Conservation (phyloP, 2,888 invertebrate genomes). For the Coenonympha glycerion region DNA sequence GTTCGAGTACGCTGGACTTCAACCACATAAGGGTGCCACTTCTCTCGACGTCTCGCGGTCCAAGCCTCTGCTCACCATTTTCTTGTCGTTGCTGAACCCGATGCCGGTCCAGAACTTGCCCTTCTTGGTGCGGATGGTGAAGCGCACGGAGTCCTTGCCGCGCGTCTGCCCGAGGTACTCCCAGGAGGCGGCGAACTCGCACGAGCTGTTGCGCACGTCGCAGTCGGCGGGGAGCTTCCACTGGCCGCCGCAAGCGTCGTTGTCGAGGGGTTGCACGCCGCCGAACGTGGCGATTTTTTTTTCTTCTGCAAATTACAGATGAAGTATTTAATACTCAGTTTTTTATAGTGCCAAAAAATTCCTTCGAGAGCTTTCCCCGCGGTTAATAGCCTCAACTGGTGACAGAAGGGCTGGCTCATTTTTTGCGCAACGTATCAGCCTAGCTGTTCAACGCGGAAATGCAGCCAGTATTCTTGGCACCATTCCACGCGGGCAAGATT, state of each 20-base stretch:
- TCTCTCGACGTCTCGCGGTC: too few species aligned
- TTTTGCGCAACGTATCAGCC: too few species aligned
- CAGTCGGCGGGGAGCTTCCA: constrained; percentile 86
- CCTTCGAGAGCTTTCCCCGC: too few species aligned
- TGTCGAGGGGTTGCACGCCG: constrained; percentile 52
- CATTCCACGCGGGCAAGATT: too few species aligned
- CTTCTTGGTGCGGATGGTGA: constrained; percentile 86
- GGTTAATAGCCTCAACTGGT: too few species aligned
- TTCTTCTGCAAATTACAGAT: constrained; percentile 79
- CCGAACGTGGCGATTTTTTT: constrained; percentile 58
- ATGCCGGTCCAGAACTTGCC: constrained; percentile 92
- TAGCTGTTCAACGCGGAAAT: too few species aligned
- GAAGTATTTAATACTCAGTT: too few species aligned
- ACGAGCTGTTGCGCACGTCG: constrained; percentile 75
- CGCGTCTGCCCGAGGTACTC: constrained; percentile 79
- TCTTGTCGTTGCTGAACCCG: constrained; percentile 88
- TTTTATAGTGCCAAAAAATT: too few species aligned
- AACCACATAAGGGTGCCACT: too few species aligned
- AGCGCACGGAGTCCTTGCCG: constrained; percentile 84
- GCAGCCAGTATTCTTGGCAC: too few species aligned
- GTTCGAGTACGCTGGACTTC: too few species aligned
- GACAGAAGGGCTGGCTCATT: too few species aligned
- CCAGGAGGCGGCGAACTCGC: constrained; percentile 89
- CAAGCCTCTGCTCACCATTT: constrained; percentile 90
- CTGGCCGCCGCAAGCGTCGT: constrained; percentile 82